Evolutionary conservation across 2,888 invertebrate genomes (phyloP).

Genomic region (Papilio demoleus): DNA sequence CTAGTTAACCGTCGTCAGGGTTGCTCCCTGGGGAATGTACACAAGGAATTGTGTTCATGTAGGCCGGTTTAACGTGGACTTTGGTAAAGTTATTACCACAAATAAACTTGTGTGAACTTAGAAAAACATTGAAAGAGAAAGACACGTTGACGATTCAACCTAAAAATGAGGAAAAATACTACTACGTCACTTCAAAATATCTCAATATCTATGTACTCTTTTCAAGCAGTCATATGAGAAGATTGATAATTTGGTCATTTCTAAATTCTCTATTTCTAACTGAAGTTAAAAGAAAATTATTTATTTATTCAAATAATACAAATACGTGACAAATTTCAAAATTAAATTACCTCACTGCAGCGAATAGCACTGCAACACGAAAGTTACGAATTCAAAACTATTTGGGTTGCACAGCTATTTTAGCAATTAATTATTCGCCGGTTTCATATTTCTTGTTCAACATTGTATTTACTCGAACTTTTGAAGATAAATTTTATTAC

Average conservation of each 20-base stretch:
- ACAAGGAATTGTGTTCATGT: conserved; percentile 2
- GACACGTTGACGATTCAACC: neutral
- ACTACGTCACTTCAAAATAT: no score
- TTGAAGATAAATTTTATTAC: neutral
- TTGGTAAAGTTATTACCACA: neutral
- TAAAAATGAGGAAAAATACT: neutral
- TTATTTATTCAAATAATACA: neutral
- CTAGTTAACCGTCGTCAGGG: conserved; percentile 22
- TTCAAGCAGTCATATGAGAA: no score
- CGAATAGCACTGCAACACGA: neutral
- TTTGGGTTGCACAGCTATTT: conserved; percentile 6
- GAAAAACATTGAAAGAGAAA: neutral
- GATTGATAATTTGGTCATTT: no score
- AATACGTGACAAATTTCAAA: neutral
- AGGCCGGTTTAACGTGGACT: conserved; percentile 14
- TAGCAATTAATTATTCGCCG: conserved; percentile 1
- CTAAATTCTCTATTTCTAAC: no score
- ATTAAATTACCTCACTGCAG: conserved; percentile 9
- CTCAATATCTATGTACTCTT: neutral
- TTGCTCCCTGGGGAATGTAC: conserved; percentile 15
- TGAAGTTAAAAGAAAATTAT: neutral
- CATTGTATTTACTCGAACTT: neutral
- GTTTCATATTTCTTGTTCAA: neutral
- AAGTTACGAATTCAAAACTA: neutral
- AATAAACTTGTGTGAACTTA: neutral